phyloP scores from a whole-genome alignment of 1,140 invertebrate genomes.

The Mercenaria mercenaria region DNA sequence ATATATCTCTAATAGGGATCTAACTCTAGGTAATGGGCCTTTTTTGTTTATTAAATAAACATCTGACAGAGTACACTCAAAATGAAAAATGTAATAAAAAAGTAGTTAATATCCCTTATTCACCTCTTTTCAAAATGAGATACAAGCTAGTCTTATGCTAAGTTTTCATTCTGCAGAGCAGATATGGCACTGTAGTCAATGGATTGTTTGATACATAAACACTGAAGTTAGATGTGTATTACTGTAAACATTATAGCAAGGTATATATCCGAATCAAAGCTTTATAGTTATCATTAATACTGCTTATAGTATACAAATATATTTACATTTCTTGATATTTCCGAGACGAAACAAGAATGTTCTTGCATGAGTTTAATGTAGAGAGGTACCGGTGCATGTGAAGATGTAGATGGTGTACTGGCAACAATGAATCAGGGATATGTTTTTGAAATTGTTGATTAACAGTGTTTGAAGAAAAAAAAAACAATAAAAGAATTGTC shows the following conservation, averaged over 20 bases:
- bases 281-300: not conserved
- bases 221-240: not conserved
- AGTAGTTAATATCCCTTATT: too few species aligned
- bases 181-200: not conserved
- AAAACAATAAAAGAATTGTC: not conserved
- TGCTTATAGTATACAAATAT: too few species aligned
- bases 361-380: too few species aligned
- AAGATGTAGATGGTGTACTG: not conserved
- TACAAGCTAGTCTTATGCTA: not conserved
- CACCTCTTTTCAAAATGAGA: not conserved
- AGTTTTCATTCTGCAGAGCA: not conserved
- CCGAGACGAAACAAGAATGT: too few species aligned
- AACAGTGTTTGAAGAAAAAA: not conserved
- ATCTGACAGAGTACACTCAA: too few species aligned
- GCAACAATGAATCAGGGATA: not conserved
- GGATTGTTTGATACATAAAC: not conserved
- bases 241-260: not conserved
- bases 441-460: not conserved
- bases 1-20: too few species aligned
- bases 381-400: too few species aligned
- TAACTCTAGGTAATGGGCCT: too few species aligned
- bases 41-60: too few species aligned
- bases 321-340: too few species aligned
- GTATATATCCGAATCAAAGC: not conserved
- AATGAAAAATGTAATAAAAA: too few species aligned